A percentile compares a stretch with the other conserved stretches of the same genome.
phyloP scores from a whole-genome alignment of 2,797 vertebrate species.

The Amphiprion clarkii region DNA sequence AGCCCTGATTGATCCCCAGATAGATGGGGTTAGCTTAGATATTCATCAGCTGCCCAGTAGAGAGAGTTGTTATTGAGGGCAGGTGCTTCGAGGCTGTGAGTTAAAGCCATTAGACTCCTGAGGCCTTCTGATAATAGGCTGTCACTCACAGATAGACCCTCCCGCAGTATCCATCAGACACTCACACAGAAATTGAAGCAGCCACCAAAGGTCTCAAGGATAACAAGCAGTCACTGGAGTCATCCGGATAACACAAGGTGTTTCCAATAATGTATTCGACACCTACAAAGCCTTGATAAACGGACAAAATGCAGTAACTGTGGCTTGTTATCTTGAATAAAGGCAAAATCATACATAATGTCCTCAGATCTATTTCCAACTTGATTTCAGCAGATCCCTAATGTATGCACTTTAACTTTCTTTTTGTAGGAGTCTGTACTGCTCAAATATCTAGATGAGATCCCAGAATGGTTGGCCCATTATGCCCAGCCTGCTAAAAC shows the following conservation, averaged over 20 bases:
- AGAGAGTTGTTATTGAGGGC: slow-evolving; percentile 85
- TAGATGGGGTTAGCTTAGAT: slow-evolving; percentile 84
- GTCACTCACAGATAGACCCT: slow-evolving; percentile 80
- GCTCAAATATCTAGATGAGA: slow-evolving; percentile 90
- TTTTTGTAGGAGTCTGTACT: slow-evolving; percentile 88
- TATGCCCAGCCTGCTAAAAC: slow-evolving; percentile 89
- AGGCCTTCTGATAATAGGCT: slow-evolving; percentile 86
- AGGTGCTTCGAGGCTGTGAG: slow-evolving; percentile 82
- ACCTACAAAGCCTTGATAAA: slow-evolving; percentile 52
- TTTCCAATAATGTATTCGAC: slow-evolving; percentile 55
- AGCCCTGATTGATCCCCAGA: slow-evolving; percentile 85
- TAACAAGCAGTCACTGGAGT: slow-evolving; percentile 76
- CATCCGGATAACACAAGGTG: slow-evolving; percentile 63
- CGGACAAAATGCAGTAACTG: slow-evolving; percentile 39
- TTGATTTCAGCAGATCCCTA: slow-evolving; percentile 17
- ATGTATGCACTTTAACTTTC: slow-evolving; percentile 43
- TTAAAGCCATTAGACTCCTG: slow-evolving; percentile 87
- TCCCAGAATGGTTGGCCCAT: slow-evolving; percentile 90
- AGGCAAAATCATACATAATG: slow-evolving; percentile 16
- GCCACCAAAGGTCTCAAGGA: slow-evolving; percentile 74
- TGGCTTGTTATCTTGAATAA: slow-evolving; percentile 34
- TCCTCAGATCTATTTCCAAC: slow-evolving; percentile 23
- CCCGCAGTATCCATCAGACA: slow-evolving; percentile 68
- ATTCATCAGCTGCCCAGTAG: slow-evolving; percentile 84
- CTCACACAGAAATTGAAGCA: slow-evolving; percentile 75